Base-by-base conservation (phyloP, 2,888 invertebrate species). In the Pherbina coryleti region DNA sequence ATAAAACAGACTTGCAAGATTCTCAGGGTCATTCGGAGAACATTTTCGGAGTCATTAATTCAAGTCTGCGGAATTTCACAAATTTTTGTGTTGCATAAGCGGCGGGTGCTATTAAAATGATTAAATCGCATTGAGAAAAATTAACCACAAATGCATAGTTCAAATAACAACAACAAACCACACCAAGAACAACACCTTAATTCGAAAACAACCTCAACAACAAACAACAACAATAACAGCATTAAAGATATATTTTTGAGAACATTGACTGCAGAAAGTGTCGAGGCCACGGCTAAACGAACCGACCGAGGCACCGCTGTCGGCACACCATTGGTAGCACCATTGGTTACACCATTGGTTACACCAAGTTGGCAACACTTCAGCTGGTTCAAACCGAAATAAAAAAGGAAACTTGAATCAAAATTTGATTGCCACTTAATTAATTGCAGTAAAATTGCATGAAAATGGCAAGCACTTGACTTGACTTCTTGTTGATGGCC, bases 241-340 rank as follows among this genome's bases (percentile, higher is more conserved):
- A 72, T 22, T 11, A 72, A 72, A 34, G 22, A 72, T 49, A 64
- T 19, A 64, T 22, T 72, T n/a, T 78, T 66, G 51, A 78, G 78
- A 79, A 77, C 78, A 78, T 78, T 79, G 79, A 79, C 79, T 76
- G 77, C 79, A 74, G 19, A 53, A 55, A 77, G 44, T 66, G 53
- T 66, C 74, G 57, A 77, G 79, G 79, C 71, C 72, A 67, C 28
- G 55, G 64, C 34, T 7, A 31, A 34, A 9, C 28, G 11, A 11
- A 60, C 9, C 57, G 57, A 22, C 25, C 57, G 28, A 25, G 28
- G 22, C 25, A 60, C 57, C 9, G 57, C 28, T 60, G 57, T 22
- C 19, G 14, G 1, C 28, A n/a, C n/a, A 31, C 8, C 28, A 31
- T 64, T n/a, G 64, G n/a, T n/a, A 14, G 11, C 2, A 11, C 1